Percentiles rank a stretch among this genome's conserved stretches.
phyloP scores from a whole-genome alignment of 2,888 invertebrate genomes.

The Tachina fera region DNA sequence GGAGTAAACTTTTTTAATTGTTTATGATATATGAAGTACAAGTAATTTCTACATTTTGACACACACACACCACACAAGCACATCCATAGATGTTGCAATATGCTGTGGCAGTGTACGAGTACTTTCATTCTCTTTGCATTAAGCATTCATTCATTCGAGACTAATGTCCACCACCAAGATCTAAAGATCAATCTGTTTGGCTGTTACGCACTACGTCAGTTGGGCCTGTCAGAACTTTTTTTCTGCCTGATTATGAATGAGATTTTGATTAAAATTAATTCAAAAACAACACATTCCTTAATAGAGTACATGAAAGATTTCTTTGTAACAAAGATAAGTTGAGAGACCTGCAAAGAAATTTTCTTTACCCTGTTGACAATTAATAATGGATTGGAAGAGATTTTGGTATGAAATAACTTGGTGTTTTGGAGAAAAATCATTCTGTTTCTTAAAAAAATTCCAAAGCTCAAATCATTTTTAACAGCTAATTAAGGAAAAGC shows the following conservation, averaged over 20 bases:
- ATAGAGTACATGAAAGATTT: conserved; percentile 66
- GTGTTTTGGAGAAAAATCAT: too few species aligned
- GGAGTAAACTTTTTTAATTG: conserved; percentile 59
- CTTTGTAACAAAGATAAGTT: conserved; percentile 48
- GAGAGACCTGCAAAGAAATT: conserved; percentile 26
- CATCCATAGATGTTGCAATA: neutral
- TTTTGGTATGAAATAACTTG: neutral
- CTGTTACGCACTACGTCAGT: conserved; percentile 36
- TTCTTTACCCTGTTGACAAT: conserved; percentile 3
- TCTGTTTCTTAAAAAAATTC: too few species aligned
- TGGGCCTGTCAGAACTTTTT: conserved; percentile 59
- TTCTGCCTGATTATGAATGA: conserved; percentile 68
- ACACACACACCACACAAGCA: too few species aligned
- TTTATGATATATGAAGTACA: conserved; percentile 64
- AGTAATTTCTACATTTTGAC: neutral
- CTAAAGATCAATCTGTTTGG: conserved; percentile 68
- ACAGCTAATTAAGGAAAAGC: too few species aligned
- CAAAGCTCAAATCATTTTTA: too few species aligned
- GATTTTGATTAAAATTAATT: conserved; percentile 72
- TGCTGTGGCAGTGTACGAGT: neutral
- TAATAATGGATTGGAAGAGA: conserved; percentile 9
- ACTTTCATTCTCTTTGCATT: neutral
- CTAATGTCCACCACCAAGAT: conserved; percentile 54
- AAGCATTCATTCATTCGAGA: neutral
- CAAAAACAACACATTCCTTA: conserved; percentile 66